Evolutionary conservation across 1,140 invertebrate genomes (phyloP).

Genomic region (Odontomachus brunneus): DNA sequence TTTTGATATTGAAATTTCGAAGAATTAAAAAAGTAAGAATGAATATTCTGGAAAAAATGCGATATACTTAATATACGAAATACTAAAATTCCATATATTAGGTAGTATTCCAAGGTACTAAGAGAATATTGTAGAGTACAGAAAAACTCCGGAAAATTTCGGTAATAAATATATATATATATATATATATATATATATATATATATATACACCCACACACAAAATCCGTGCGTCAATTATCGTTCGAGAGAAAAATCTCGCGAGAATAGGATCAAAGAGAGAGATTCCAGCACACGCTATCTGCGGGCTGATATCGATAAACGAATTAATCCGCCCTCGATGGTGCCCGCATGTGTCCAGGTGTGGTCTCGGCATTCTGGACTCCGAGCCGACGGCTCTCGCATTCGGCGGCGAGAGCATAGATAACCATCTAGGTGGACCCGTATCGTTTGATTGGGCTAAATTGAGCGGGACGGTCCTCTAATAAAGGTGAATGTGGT

Average conservation of each 20-base stretch:
- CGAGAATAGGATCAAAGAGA: background rate
- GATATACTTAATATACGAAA: too few species aligned
- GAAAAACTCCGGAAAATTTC: background rate
- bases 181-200: too few species aligned
- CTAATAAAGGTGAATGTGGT: conserved; percentile 72
- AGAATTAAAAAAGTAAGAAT: too few species aligned
- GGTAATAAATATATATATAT: conserved; percentile 1
- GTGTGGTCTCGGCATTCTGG: conserved; percentile 67
- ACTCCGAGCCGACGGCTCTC: background rate
- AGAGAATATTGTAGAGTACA: too few species aligned
- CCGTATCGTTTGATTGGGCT: conserved; percentile 78
- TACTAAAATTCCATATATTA: too few species aligned
- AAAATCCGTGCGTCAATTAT: conserved; percentile 7
- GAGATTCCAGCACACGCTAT: conserved; percentile 36
- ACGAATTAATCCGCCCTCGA: conserved; percentile 62
- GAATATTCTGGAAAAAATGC: too few species aligned
- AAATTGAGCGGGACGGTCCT: conserved; percentile 72
- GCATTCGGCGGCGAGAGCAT: conserved; percentile 53
- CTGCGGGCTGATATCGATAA: conserved; percentile 45
- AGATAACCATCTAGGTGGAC: conserved; percentile 71
- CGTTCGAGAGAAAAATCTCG: background rate
- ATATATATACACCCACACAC: too few species aligned
- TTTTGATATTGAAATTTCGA: too few species aligned
- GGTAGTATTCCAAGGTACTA: too few species aligned
- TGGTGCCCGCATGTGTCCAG: conserved; percentile 78